Conservation (phyloP, 2,888 invertebrate genomes). For the Cephus nigrinus region DNA sequence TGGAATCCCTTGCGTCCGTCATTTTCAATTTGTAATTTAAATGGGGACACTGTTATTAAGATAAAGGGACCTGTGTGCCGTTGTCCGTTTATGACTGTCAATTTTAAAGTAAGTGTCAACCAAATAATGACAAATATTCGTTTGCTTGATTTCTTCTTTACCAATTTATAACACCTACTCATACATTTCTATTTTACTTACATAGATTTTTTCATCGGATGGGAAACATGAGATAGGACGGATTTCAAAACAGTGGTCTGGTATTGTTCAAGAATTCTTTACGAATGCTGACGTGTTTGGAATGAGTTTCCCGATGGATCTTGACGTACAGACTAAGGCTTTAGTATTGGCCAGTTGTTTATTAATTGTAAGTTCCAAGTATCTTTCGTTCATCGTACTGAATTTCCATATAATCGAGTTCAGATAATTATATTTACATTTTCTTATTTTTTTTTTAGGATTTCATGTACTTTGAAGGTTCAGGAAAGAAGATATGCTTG, state of each 20-base stretch:
- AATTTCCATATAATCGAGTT: conserved; percentile 13
- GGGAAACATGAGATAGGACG: conserved; percentile 83
- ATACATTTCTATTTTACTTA: conserved; percentile 24
- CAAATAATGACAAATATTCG: conserved; percentile 12
- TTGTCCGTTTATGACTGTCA: conserved; percentile 42
- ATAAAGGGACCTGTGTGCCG: conserved; percentile 87
- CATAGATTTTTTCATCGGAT: conserved; percentile 80
- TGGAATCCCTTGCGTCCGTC: conserved; percentile 82
- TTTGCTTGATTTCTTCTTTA: conserved; percentile 10
- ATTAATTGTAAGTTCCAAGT: conserved; percentile 76
- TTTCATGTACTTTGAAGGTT: conserved; percentile 69
- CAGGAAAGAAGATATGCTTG: no score
- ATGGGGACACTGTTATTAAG: conserved; percentile 78
- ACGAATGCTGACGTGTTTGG: conserved; percentile 92
- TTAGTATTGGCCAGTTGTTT: conserved; percentile 83
- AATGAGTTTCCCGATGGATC: conserved; percentile 89
- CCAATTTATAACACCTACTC: conserved; percentile 11
- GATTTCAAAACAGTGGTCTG: conserved; percentile 92
- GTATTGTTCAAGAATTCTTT: conserved; percentile 82
- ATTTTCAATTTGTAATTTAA: conserved; percentile 79
- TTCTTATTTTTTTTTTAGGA: conserved; percentile 65
- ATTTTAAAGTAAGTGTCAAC: conserved; percentile 77
- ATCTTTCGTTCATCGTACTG: conserved; percentile 11
- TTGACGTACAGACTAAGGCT: conserved; percentile 87
- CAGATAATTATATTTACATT: not conserved